Evolutionary conservation across 2,113 vertebrate genomes (phyloP).

Genomic region (Equus quagga): DNA sequence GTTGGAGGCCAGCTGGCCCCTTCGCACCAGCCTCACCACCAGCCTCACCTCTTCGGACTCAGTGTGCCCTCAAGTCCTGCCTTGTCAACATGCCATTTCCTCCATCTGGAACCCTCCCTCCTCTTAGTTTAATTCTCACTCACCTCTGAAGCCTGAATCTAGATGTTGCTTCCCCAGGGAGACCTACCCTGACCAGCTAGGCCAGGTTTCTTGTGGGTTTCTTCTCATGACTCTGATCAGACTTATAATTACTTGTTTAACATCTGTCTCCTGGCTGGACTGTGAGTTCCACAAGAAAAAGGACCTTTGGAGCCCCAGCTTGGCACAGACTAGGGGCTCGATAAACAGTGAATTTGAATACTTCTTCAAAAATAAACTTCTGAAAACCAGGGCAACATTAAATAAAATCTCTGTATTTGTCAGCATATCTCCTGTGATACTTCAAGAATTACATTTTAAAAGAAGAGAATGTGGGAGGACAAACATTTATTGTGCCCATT

Average conservation of each 20-base stretch:
- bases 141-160: neutral
- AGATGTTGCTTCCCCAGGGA: neutral
- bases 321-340: neutral
- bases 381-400: neutral
- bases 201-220: neutral
- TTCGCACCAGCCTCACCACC: neutral
- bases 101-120: neutral
- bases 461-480: neutral
- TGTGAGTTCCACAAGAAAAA: neutral
- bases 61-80: neutral
- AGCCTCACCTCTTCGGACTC: neutral
- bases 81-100: neutral
- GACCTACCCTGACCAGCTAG: neutral
- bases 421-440: neutral
- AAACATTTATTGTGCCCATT: neutral
- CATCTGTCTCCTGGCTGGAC: neutral
- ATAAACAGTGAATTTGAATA: neutral
- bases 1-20: neutral
- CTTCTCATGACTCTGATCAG: neutral
- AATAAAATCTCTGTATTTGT: neutral
- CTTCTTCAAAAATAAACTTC: conserved; percentile 6
- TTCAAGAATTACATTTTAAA: neutral
- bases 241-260: neutral
- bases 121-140: neutral
- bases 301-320: neutral